Conservation (phyloP, 2,113 vertebrate species). For the Oryctolagus cuniculus region DNA sequence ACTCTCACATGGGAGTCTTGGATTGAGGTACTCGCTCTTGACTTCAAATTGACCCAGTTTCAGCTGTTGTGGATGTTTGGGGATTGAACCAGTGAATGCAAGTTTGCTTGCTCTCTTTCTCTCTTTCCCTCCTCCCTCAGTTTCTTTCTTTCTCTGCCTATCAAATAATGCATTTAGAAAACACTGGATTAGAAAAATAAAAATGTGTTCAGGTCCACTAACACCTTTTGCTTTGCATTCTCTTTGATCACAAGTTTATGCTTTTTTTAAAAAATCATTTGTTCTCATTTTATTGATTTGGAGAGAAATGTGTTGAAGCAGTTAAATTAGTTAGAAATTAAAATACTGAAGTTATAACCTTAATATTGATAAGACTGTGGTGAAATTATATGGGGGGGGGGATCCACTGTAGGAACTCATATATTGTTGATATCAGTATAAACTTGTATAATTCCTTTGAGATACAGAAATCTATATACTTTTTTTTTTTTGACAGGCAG, state of each 20-base stretch:
- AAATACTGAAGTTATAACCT: conserved; percentile 43
- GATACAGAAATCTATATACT: neutral
- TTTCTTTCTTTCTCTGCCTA: too few species aligned
- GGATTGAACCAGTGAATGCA: too few species aligned
- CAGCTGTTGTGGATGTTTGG: too few species aligned
- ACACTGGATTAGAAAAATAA: too few species aligned
- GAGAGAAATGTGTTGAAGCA: neutral
- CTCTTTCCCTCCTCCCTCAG: too few species aligned
- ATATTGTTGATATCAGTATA: neutral
- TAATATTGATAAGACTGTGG: conserved; percentile 25
- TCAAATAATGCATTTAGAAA: too few species aligned
- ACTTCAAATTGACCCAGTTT: too few species aligned
- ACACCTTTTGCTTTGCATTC: neutral
- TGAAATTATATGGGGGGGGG: neutral
- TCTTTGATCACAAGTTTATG: neutral
- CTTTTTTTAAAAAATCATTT: conserved; percentile 9
- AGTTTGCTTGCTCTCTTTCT: too few species aligned
- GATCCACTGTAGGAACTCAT: neutral
- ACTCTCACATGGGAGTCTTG: too few species aligned
- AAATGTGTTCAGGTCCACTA: too few species aligned
- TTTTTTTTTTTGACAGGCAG: too few species aligned
- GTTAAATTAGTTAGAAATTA: neutral
- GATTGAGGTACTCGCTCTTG: too few species aligned
- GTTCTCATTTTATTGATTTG: conserved; percentile 18
- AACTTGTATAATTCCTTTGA: conserved; percentile 46